These are phyloP conservation scores for Protosalanx chinensis DNA, from an alignment of 2,797 vertebrate species.

Conservation along the genomic window DNA sequence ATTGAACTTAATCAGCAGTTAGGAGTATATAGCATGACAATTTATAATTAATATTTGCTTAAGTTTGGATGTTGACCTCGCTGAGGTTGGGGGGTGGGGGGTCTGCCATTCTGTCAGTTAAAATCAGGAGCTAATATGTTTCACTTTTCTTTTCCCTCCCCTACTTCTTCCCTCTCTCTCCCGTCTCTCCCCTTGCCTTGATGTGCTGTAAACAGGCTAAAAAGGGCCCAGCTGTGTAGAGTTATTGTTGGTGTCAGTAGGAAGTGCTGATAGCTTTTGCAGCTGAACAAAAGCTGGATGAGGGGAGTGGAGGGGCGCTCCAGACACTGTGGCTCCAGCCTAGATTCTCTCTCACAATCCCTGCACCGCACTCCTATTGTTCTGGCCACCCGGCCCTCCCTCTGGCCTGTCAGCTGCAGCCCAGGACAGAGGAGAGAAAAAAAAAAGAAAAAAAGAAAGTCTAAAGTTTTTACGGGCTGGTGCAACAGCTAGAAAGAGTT, in stretches of 20 bases:
- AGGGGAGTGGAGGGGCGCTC: conserved; percentile 81
- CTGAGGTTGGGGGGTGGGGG: conserved; percentile 43
- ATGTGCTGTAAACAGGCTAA: conserved; percentile 86
- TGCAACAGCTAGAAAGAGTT: conserved; percentile 58
- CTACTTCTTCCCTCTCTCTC: conserved; percentile 60
- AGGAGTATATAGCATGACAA: background rate
- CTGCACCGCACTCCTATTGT: conserved; percentile 81
- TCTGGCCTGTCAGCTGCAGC: conserved; percentile 74
- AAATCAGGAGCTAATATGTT: conserved; percentile 80
- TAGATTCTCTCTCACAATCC: conserved; percentile 87
- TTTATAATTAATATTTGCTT: conserved; percentile 1
- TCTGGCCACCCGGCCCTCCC: conserved; percentile 72
- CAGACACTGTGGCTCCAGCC: conserved; percentile 86
- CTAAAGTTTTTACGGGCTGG: conserved; percentile 63
- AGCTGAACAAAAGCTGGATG: conserved; percentile 87
- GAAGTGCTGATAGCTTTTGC: conserved; percentile 87
- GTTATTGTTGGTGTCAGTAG: conserved; percentile 88
- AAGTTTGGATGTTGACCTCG: background rate
- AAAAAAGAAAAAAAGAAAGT: conserved; percentile 47
- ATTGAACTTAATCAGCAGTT: background rate
- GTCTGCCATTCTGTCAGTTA: conserved; percentile 66
- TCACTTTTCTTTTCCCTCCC: conserved; percentile 73
- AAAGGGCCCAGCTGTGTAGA: conserved; percentile 85
- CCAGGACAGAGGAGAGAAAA: conserved; percentile 69
- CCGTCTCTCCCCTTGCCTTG: conserved; percentile 70